Evolutionary conservation across 2,888 invertebrate species (phyloP).

Genomic region (Cepaea hortensis): DNA sequence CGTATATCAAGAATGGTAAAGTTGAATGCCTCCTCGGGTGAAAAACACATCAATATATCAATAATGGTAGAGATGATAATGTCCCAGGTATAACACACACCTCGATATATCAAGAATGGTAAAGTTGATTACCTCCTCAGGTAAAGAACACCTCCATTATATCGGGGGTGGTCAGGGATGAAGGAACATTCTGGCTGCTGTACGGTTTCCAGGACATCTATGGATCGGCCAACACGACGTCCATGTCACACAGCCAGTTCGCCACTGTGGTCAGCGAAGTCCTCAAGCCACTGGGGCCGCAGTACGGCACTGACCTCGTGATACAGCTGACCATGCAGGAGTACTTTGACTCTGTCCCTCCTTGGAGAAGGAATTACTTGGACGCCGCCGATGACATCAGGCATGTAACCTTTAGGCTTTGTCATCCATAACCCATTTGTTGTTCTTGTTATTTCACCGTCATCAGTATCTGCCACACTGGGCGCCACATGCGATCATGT

Average conservation of each 20-base stretch:
- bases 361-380: conserved; percentile 83
- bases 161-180: conserved; percentile 95
- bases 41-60: too few species aligned
- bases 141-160: conserved; percentile 92
- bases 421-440: background rate
- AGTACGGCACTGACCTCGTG: background rate
- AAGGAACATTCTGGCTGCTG: conserved; percentile 94
- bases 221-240: conserved; percentile 6
- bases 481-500: too few species aligned
- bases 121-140: conserved; percentile 74
- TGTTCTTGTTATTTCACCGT: too few species aligned
- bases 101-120: too few species aligned
- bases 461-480: too few species aligned
- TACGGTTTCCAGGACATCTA: conserved; percentile 88
- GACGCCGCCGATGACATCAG: conserved; percentile 90
- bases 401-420: background rate
- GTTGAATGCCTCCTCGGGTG: too few species aligned
- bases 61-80: too few species aligned
- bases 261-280: conserved; percentile 46
- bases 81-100: too few species aligned
- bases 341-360: conserved; percentile 56
- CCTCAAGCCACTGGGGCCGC: background rate
- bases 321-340: conserved; percentile 51
- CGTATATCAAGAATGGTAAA: too few species aligned
- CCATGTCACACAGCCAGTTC: conserved; percentile 53